Conservation (phyloP, 2,113 vertebrate genomes). For the Nipponia nippon region DNA sequence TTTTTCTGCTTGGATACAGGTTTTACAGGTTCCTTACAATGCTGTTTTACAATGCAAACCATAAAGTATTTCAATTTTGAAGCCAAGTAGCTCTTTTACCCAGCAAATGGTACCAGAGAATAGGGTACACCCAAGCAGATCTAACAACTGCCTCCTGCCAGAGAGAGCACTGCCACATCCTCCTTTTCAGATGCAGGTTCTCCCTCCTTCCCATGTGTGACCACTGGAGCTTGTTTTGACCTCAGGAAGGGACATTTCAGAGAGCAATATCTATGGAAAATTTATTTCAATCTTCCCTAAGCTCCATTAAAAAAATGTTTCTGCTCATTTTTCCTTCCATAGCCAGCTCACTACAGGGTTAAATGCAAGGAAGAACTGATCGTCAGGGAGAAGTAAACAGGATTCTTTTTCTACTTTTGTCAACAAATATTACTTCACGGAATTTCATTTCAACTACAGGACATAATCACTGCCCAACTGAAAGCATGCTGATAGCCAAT, state of each 20-base stretch:
- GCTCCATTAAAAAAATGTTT: not conserved
- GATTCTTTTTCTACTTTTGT: not conserved
- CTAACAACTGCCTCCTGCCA: not conserved
- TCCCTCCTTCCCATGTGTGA: not conserved
- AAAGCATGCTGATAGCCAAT: not conserved
- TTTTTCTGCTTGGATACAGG: not conserved
- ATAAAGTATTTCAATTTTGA: not conserved
- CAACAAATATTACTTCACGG: not conserved
- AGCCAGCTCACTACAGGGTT: not conserved
- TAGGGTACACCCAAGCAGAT: not conserved
- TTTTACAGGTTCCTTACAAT: not conserved
- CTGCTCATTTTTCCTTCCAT: not conserved
- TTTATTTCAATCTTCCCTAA: not conserved
- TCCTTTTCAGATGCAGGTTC: not conserved
- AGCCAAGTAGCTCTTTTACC: not conserved
- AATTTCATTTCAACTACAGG: not conserved
- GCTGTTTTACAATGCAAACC: not conserved
- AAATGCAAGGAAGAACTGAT: not conserved
- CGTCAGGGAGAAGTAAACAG: not conserved
- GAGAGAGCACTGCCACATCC: not conserved
- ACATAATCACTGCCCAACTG: not conserved
- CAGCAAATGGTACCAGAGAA: accelerated
- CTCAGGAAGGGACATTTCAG: not conserved
- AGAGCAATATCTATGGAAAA: not conserved
- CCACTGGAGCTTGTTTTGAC: not conserved